Evolutionary conservation across 2,797 vertebrate genomes (phyloP), one percentile per base, ranked within the genome.

Genomic region (Alosa sapidissima): DNA sequence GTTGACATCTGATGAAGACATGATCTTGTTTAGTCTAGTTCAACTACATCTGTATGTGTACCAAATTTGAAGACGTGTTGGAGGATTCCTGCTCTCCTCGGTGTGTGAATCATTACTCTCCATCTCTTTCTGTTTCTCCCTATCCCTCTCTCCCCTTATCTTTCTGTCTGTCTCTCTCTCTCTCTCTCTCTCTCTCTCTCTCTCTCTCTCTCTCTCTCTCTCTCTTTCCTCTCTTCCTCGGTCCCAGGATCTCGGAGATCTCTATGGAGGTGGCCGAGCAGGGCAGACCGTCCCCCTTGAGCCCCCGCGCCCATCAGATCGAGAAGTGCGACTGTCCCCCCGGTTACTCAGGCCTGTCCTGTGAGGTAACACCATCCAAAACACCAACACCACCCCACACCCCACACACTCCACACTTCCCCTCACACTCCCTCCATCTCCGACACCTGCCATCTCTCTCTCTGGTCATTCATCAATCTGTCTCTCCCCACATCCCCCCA

Each of bases 301-400:
- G 94, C 21, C 95, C 96, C 89, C 92, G 89, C 45, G 97, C 97
- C 65, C 91, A 93, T 89, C 91, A 97, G 91, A 97, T 98, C 82
- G 98, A 99, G 91, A 94, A 94, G 87, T 99, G 98, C 81, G 94
- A 96, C 52, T 99, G 98, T 90, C 98, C 98, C 0, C 0, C 84
- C 0, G 97, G 98, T 83, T 98, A 99, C 89, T 96, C 96, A 0
- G 98, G 98, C 24, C 92, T 97, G 24, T 99, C 98, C 85, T 99
- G 98, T 90, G 98, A 99, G 98, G 98, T 99, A 93, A 52, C 3
- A 45, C 60, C 55, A 13, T 19, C 62, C 83, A 58, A 41, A 78
- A 9, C 58, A 24, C 7, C 68, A 75, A 2, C 55, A 21, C 5
- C 52, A 16, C 52, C 19, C 6, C 36, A 45, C 52, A 16, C 52